These are phyloP conservation scores for Mimachlamys varia DNA, from an alignment of 2,888 invertebrate species.

Conservation along the genomic window DNA sequence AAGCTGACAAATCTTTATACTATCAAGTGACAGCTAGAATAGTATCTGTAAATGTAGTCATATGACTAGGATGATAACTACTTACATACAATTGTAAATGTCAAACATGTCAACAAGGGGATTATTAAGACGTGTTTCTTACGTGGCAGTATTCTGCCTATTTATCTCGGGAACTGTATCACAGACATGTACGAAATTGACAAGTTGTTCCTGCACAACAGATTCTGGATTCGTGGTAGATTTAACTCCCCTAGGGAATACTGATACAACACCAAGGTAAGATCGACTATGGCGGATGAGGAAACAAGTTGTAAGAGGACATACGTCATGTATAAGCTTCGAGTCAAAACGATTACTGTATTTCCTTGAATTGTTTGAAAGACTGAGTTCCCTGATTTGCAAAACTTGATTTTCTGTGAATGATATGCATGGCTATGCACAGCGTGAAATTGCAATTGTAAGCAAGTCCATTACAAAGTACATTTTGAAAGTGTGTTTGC, in stretches of 20 bases:
- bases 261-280: not conserved
- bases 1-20: not conserved
- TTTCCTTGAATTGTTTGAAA: too few species aligned
- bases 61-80: not conserved
- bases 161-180: not conserved
- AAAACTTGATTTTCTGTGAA: too few species aligned
- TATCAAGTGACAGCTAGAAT: too few species aligned
- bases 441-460: too few species aligned
- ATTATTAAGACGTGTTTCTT: not conserved
- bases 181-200: not conserved
- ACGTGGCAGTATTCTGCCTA: not conserved
- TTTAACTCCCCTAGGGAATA: not conserved
- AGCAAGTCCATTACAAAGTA: too few species aligned
- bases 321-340: not conserved
- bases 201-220: not conserved
- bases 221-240: not conserved
- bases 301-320: not conserved
- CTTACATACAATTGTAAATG: not conserved
- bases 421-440: too few species aligned
- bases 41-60: not conserved
- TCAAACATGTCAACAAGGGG: not conserved
- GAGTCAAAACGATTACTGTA: too few species aligned
- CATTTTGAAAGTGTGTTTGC: too few species aligned
- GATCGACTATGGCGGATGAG: not conserved
- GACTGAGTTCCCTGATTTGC: too few species aligned